These are phyloP conservation scores for Parasteatoda lunata DNA, from an alignment of 2,888 invertebrate genomes.

Conservation along the genomic window DNA sequence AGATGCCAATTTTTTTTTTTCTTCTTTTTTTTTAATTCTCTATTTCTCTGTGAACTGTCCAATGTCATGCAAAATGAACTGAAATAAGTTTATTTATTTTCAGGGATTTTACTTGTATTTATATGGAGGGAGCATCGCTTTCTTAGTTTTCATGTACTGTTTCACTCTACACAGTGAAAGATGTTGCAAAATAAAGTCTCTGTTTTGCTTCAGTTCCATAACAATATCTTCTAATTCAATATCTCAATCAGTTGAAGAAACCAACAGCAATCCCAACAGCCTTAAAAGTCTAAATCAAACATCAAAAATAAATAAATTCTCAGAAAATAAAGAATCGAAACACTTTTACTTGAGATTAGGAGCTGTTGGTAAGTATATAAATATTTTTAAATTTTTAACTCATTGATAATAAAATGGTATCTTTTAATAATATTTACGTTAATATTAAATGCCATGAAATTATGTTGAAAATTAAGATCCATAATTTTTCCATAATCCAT, in stretches of 20 bases:
- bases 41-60: too few relatives aligned
- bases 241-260: constrained; percentile 15
- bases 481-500: too few relatives aligned
- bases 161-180: constrained; percentile 70
- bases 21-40: too few relatives aligned
- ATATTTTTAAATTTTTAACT: not conserved
- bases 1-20: too few relatives aligned
- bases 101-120: constrained; percentile 91
- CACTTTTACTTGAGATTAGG: constrained; percentile 95
- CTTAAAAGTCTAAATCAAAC: constrained; percentile 12
- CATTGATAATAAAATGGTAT: too few relatives aligned
- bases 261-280: constrained; percentile 17
- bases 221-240: constrained; percentile 10
- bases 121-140: constrained; percentile 89
- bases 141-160: constrained; percentile 85
- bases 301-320: constrained; percentile 13
- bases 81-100: constrained; percentile 2
- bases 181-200: constrained; percentile 1
- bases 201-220: constrained; percentile 5
- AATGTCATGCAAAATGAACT: too few relatives aligned
- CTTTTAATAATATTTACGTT: too few relatives aligned
- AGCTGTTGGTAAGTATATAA: constrained; percentile 83
- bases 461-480: too few relatives aligned
- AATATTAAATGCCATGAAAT: too few relatives aligned
- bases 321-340: constrained; percentile 81